phyloP scores from a whole-genome alignment of 2,888 invertebrate species.

The Phrixothrix hirtus region DNA sequence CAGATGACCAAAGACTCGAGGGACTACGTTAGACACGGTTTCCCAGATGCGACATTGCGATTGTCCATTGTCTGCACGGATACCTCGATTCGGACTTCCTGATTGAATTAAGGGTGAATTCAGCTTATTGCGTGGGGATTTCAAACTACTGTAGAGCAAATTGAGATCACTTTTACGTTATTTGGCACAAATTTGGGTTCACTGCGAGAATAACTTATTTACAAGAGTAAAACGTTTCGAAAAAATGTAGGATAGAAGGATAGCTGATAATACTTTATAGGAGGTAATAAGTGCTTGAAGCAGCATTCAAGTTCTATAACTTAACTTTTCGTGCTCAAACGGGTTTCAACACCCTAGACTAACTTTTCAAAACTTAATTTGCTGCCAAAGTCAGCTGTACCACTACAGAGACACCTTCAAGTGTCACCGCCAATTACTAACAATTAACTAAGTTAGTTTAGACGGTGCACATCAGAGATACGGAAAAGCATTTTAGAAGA shows the following conservation, averaged over 20 bases:
- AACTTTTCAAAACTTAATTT: conserved; percentile 51
- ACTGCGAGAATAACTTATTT: conserved; percentile 16
- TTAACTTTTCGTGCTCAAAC: conserved; percentile 23
- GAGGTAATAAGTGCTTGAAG: no score
- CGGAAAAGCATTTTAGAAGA: conserved; percentile 18
- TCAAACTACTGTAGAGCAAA: conserved; percentile 38
- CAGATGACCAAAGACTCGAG: conserved; percentile 44
- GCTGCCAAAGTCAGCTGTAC: conserved; percentile 43
- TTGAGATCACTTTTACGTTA: conserved; percentile 39
- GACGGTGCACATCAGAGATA: conserved; percentile 33
- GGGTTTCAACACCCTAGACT: conserved; percentile 28
- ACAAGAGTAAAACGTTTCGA: background rate
- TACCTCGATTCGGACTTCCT: conserved; percentile 43
- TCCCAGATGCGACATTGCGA: conserved; percentile 53
- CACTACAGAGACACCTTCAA: conserved; percentile 45
- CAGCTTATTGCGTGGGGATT: conserved; percentile 49
- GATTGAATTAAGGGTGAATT: conserved; percentile 51
- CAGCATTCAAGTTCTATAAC: conserved; percentile 20
- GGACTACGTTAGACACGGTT: conserved; percentile 41
- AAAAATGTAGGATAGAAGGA: no score
- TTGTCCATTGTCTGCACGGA: conserved; percentile 52
- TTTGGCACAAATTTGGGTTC: conserved; percentile 18
- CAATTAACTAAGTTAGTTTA: conserved; percentile 50
- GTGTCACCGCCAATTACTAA: conserved; percentile 51
- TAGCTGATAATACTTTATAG: no score